Evolutionary conservation across 2,888 invertebrate genomes (phyloP), one percentile per base, ranked within the genome.

Genomic region (Rhogogaster chlorosoma): DNA sequence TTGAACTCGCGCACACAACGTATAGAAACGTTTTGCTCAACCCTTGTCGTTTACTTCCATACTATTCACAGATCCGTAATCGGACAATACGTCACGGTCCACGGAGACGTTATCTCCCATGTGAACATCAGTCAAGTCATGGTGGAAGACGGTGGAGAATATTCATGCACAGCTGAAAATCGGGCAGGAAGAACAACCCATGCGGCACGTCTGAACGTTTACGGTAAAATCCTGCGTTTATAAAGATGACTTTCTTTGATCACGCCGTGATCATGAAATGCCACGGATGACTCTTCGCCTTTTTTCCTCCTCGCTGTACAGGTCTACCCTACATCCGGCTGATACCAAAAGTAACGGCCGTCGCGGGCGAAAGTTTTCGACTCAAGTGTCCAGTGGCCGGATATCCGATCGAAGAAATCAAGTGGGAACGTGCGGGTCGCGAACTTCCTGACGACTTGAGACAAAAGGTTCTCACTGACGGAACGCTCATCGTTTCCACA

Each of bases 301-400:
- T 15, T 38, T 22, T 32, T 36, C 7, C 32, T 78, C 29, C 1
- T 29, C 64, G 80, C 85, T 87, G 88, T 91, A 5, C 91, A 97
- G 97, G 97, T 90, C 95, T 96, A 90, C 97, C 97, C 4, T 97
- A 96, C 92, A 97, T 97, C 88, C 95, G 97, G 73, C 95, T 96
- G 86, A 97, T 97, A 93, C 96, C 96, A 45, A 97, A 97, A 94
- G 96, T 97, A 89, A 97, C 97, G 38, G 97, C 97, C 6, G 97
- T 97, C 15, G 97, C 97, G 10, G 97, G 97, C 75, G 96, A 97
- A 92, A 95, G 95, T 85, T 94, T 97, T 88, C 95, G 95, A 84
- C 94, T 97, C 85, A 96, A 96, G 92, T 97, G 97, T 93, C 97
- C 97, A 29, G 97, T 97, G 42, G 97, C 97, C 29, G 97, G 97